Base-by-base conservation (phyloP, 2,113 vertebrate species). In the Mustela lutreola region DNA sequence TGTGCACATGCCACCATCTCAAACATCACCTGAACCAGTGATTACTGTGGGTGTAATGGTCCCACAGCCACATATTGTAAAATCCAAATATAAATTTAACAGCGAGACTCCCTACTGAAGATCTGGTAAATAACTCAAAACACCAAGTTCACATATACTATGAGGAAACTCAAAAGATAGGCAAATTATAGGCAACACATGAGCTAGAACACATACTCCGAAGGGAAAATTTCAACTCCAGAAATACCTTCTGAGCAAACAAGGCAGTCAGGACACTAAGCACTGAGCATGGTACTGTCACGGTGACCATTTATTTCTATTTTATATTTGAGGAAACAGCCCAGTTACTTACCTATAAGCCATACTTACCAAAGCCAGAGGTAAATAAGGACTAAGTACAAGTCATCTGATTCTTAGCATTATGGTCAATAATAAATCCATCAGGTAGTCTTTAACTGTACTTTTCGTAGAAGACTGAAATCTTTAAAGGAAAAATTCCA, bases 401-500 rank as follows among this genome's bases (percentile, higher is more conserved):
- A 81, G 81, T n/a, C 45, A 58, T 67, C 67, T 60, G 42, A 26
- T 45, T 92, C 71, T 85, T 67, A 76, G 42, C 65, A 71, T 65
- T 76, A 21, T 18, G 79, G 16, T 84, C 48, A 93, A 10, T 36
- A 75, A 62, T 26, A 75, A 71, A 73, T 22, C 62, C 48, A 75
- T 42, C 60, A 76, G 18, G 22, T 18, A 75, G 22, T 89, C 71
- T 65, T 45, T 33, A 39, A 45, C 36, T 50, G 19, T 92, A 71
- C 48, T 94, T 94, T 67, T 79, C 7, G 8, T 85, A 12, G 39
- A 42, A 73, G 11, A 65, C 1, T 82, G 21, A 50, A 92, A 84
- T n/a, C 56, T 86, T 79, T 42, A 50, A 67, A 96, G 22, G 48
- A 65, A 65, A 91, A 92, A 86, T 48, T 42, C 50, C 79, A 92